Conservation (phyloP, 2,113 vertebrate species). For the Antigone vipio region DNA sequence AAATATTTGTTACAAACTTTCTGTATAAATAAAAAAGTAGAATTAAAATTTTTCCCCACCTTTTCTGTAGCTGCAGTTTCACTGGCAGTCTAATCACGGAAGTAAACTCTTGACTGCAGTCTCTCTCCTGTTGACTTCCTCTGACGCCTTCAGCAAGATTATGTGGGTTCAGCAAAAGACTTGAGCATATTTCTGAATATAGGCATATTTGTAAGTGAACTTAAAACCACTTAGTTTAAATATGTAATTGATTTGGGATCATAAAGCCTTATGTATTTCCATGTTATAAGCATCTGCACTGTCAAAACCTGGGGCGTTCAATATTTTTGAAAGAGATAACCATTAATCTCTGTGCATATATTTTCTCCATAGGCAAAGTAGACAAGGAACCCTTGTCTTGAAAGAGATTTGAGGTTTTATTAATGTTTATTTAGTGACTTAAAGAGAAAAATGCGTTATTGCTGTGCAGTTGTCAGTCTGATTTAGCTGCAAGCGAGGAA, state of each 20-base stretch:
- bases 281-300: background rate
- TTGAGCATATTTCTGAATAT: background rate
- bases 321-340: background rate
- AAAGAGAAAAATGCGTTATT: background rate
- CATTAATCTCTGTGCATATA: background rate
- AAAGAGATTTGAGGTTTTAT: background rate
- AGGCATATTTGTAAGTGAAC: background rate
- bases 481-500: background rate
- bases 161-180: background rate
- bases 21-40: background rate
- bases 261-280: background rate
- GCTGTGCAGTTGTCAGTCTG: background rate
- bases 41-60: background rate
- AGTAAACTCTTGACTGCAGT: background rate
- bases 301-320: background rate
- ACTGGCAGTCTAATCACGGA: fast-evolving
- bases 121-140: background rate
- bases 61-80: background rate
- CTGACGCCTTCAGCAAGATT: background rate
- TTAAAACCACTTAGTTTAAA: background rate
- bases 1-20: background rate
- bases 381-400: background rate
- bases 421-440: background rate
- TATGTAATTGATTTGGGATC: background rate
- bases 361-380: background rate